Evolutionary conservation across 2,113 vertebrate species (phyloP).

Genomic region (Syngnathus floridae): DNA sequence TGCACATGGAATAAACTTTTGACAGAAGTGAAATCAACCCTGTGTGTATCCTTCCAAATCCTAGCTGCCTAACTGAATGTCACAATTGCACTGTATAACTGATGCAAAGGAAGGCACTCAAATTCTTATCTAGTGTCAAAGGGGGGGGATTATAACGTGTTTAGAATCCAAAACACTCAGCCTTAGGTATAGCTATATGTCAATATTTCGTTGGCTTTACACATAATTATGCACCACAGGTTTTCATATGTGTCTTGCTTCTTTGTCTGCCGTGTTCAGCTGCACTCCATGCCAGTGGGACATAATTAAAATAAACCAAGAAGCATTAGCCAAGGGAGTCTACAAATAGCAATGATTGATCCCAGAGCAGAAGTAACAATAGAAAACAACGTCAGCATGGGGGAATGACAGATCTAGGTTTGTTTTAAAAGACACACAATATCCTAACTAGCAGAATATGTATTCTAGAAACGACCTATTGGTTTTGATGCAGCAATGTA

Average conservation of each 20-base stretch:
- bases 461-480: slow-evolving; percentile 11
- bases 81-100: no score
- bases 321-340: slow-evolving; percentile 42
- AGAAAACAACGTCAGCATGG: slow-evolving; percentile 21
- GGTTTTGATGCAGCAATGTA: slow-evolving; percentile 10
- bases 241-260: slow-evolving; percentile 19
- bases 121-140: no score
- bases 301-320: slow-evolving; percentile 61
- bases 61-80: no score
- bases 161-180: not conserved
- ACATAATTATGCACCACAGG: not conserved
- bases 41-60: no score
- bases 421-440: slow-evolving; percentile 9
- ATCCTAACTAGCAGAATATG: slow-evolving; percentile 11
- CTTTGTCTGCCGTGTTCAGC: slow-evolving; percentile 30
- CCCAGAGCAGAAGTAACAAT: slow-evolving; percentile 27
- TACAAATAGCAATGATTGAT: slow-evolving; percentile 47
- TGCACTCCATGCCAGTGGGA: slow-evolving; percentile 48
- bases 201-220: not conserved
- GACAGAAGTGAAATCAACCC: no score
- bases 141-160: no score
- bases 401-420: slow-evolving; percentile 11
- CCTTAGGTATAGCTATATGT: not conserved
- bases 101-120: no score
- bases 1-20: no score